These are phyloP conservation scores for Standfussiana lucernea DNA, from an alignment of 2,888 invertebrate species.

Conservation along the genomic window DNA sequence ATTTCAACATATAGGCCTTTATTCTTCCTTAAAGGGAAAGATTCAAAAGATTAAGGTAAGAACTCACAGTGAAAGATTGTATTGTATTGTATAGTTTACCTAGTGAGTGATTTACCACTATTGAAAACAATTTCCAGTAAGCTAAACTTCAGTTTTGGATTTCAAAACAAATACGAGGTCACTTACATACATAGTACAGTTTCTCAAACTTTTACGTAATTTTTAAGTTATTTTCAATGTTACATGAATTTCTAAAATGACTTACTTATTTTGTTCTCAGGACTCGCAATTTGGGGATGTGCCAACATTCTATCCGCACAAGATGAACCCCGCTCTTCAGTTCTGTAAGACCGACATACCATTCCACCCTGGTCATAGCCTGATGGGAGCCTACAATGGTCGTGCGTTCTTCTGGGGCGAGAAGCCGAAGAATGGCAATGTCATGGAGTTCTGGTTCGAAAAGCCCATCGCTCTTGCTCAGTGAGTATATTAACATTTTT, in stretches of 20 bases:
- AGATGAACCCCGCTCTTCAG: constrained; percentile 92
- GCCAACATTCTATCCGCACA: constrained; percentile 94
- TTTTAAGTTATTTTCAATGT: too few species aligned
- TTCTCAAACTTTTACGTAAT: too few species aligned
- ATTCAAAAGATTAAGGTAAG: constrained; percentile 97
- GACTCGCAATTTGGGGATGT: constrained; percentile 97
- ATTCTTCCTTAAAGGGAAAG: constrained; percentile 98
- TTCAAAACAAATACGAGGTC: too few species aligned
- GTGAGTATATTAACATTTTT: constrained; percentile 83
- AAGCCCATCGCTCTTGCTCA: constrained; percentile 93
- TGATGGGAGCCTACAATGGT: constrained; percentile 96
- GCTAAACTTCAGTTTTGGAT: too few species aligned
- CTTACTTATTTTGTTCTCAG: constrained; percentile 83
- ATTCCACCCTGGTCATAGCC: constrained; percentile 94
- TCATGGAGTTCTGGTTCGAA: constrained; percentile 94
- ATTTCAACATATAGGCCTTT: constrained; percentile 98
- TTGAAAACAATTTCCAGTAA: too few species aligned
- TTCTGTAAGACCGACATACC: constrained; percentile 93
- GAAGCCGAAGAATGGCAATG: constrained; percentile 95
- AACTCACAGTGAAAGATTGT: background rate
- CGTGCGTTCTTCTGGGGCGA: constrained; percentile 98
- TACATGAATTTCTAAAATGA: too few species aligned
- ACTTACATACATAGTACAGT: too few species aligned
- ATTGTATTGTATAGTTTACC: too few species aligned
- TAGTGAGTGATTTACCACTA: background rate